Conservation (phyloP, 2,888 invertebrate species). For the Watsonalla binaria region DNA sequence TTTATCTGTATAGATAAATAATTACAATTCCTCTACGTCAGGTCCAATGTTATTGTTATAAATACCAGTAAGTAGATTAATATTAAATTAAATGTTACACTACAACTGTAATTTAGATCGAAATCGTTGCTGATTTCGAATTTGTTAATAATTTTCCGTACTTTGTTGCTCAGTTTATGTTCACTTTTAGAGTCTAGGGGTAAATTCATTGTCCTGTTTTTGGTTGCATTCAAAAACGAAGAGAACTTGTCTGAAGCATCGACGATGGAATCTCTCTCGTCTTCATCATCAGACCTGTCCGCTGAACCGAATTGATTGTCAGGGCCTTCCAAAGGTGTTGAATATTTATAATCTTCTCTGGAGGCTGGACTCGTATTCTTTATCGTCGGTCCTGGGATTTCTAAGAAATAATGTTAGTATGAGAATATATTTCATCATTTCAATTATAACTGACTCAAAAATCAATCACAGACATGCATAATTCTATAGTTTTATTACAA, state of each 20-base stretch:
- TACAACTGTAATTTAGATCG: constrained; percentile 25
- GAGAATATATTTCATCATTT: too few relatives aligned
- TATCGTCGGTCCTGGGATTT: constrained; percentile 86
- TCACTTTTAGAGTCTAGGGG: constrained; percentile 37
- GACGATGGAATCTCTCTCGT: constrained; percentile 51
- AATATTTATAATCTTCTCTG: constrained; percentile 76
- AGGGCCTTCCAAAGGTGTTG: constrained; percentile 71
- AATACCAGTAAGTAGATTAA: constrained; percentile 14
- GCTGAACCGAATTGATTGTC: constrained; percentile 85
- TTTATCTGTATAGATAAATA: too few relatives aligned
- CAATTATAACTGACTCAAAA: too few relatives aligned
- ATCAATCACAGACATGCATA: too few relatives aligned
- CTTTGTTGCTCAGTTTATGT: constrained; percentile 64
- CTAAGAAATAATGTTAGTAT: constrained; percentile 58
- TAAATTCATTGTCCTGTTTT: constrained; percentile 42
- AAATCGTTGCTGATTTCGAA: constrained; percentile 42
- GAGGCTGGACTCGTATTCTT: constrained; percentile 73
- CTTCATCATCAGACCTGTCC: constrained; percentile 84
- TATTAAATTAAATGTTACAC: constrained; percentile 11
- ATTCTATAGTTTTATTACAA: too few relatives aligned
- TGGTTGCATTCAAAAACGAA: constrained; percentile 33
- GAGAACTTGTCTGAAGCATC: constrained; percentile 23
- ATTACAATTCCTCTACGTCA: constrained; percentile 27
- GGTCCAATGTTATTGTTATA: constrained; percentile 21
- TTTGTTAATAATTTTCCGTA: constrained; percentile 59